Evolutionary conservation across 1,140 invertebrate species (phyloP).

Genomic region (Philopotamus ludificatus): DNA sequence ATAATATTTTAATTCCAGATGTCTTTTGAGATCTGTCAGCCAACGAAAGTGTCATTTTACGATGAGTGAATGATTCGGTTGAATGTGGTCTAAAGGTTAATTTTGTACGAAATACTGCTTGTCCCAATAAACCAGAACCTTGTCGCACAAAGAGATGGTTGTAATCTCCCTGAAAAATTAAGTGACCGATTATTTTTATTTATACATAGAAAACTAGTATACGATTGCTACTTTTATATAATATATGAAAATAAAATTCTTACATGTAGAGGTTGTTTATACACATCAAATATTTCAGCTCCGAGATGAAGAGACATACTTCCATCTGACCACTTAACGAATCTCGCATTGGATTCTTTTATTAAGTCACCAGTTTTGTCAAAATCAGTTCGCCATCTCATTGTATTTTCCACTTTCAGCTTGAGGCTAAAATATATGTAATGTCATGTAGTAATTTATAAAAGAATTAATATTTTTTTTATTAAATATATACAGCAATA

Average conservation of each 20-base stretch:
- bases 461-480: background rate
- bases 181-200: too few species aligned
- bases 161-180: slow-evolving; percentile 74
- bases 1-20: slow-evolving; percentile 94
- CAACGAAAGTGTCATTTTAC: slow-evolving; percentile 97
- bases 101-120: slow-evolving; percentile 95
- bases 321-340: slow-evolving; percentile 97
- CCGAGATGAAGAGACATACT: slow-evolving; percentile 97
- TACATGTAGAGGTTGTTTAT: slow-evolving; percentile 85
- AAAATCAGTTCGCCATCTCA: slow-evolving; percentile 89
- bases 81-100: slow-evolving; percentile 96
- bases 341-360: slow-evolving; percentile 92
- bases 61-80: slow-evolving; percentile 96
- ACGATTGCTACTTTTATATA: background rate
- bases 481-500: slow-evolving; percentile 6
- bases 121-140: slow-evolving; percentile 96
- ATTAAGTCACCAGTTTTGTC: slow-evolving; percentile 80
- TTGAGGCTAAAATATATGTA: slow-evolving; percentile 62
- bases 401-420: slow-evolving; percentile 96
- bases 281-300: slow-evolving; percentile 96
- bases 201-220: too few species aligned
- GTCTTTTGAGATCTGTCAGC: slow-evolving; percentile 97
- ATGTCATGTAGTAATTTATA: slow-evolving; percentile 18
- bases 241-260: slow-evolving; percentile 30
- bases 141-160: slow-evolving; percentile 96